Base-by-base conservation (phyloP, 2,797 vertebrate species). In the Crenuchus spilurus region DNA sequence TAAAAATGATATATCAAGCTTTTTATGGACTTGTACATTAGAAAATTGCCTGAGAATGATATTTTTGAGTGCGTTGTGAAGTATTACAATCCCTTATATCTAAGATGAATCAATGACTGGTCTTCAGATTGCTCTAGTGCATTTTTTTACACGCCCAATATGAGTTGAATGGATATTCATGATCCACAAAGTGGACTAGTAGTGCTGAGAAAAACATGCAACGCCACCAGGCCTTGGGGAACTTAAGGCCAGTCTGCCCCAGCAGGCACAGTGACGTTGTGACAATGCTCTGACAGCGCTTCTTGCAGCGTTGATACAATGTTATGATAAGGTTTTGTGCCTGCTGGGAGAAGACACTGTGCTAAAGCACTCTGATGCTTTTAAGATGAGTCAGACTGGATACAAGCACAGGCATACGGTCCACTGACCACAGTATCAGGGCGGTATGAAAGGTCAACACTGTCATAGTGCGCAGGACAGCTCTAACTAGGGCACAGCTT, bases 401-500 rank as follows among this genome's bases (percentile, higher is more conserved):
- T 28, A 41, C 42, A 48, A 13, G 39, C 48, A 30, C 28, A 28
- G 16, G n/a, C 10, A 4, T 30, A 22, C 41, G 9, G 16, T 49
- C 46, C 49, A 68, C 20, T 52, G 58, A 75, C 33, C 24, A 46
- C 41, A 62, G 35, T 18, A 60, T 67, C 28, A 26, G 64, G 37
- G 41, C 62, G 31, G 68, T 60, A 63, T 22, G 51, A 75, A 61
- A 58, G 61, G 55, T 52, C 37, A 72, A 13, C 37, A 18, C 18
- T 3, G 28, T 60, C 42, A 41, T 9, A 30, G 33, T 22, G 55
- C 13, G 10, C 52, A 39, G 42, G 14, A 22, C 9, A 7, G 41
- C 70, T 44, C 62, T 70, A 74, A 76, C 63, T 62, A 63, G 72
- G 18, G 20, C 68, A 76, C 26, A 52, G 66, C 65, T 75, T 35